Evolutionary conservation across 2,113 vertebrate species (phyloP), one percentile per base, ranked within the genome.

Genomic region (Psilopogon haemacephalus): DNA sequence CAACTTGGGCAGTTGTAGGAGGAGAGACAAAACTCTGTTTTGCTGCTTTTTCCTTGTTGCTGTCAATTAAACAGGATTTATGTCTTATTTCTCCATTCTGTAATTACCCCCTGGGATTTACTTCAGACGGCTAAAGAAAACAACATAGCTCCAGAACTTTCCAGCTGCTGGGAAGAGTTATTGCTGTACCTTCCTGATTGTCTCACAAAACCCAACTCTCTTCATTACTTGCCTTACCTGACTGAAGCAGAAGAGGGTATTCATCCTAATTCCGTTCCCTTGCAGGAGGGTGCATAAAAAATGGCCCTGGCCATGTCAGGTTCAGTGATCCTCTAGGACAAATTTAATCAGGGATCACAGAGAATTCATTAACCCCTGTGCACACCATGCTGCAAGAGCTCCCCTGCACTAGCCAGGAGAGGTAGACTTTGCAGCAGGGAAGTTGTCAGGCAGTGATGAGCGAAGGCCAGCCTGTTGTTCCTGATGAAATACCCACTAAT

Each of bases 31-130:
- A 86, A 64, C 62, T 85, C 50, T 8, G 2, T 2, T 20, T 15
- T n/a, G 11, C 50, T 86, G 46, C 62, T 85, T 88, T 89, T 79
- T 77, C 86, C 78, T 91, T 5, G 0, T 71, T 94, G 62, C 74
- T 97, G 96, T 93, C 97, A 98, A 98, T 97, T 98, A 97, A 97
- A 96, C 81, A 55, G 96, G 95, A 97, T 96, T 96, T 97, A 97
- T 97, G 91, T 85, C 91, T 94, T 96, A 46, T 95, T 94, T 44
- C 84, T 95, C 81, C 77, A 68, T 84, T 95, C 92, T 84, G 93
- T 96, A 97, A 98, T 97, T 97, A 97, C 86, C 87, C 86, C 86
- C 84, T 84, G 94, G 94, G 95, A 97, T 97, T 97, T 97, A 97
- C 96, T 97, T 97, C 85, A 77, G 87, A 75, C 75, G 87, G 15